Evolutionary conservation across 2,113 vertebrate genomes (phyloP).

Genomic region (Naja naja): DNA sequence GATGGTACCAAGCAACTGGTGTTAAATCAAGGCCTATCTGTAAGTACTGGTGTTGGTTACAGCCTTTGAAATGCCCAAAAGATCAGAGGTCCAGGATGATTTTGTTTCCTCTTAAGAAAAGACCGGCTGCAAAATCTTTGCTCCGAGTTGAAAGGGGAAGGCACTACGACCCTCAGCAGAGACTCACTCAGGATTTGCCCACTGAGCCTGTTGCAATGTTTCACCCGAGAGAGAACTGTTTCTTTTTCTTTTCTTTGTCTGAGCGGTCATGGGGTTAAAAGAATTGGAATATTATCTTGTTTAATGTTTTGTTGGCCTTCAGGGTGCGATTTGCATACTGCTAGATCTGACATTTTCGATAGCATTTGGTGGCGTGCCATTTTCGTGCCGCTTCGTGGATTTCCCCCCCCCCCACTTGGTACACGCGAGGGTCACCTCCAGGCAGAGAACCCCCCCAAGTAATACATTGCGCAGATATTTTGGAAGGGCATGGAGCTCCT

Average conservation of each 20-base stretch:
- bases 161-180: background rate
- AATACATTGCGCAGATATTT: background rate
- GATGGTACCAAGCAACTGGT: background rate
- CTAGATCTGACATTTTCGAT: background rate
- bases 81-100: background rate
- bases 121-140: background rate
- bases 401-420: accelerated
- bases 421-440: background rate
- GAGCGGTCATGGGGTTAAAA: background rate
- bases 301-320: background rate
- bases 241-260: background rate
- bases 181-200: background rate
- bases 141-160: background rate
- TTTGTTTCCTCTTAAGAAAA: background rate
- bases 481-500: background rate
- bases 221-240: background rate
- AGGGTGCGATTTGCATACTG: too few relatives aligned
- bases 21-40: background rate
- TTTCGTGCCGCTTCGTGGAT: background rate
- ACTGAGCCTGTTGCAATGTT: background rate
- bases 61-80: background rate
- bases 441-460: background rate
- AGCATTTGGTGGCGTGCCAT: background rate
- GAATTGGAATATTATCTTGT: background rate
- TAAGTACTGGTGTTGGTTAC: background rate